Percentiles rank a stretch among this genome's conserved stretches.
These are phyloP conservation scores for Papilio helenus DNA, from an alignment of 1,140 invertebrate genomes.

Conservation along the genomic window DNA sequence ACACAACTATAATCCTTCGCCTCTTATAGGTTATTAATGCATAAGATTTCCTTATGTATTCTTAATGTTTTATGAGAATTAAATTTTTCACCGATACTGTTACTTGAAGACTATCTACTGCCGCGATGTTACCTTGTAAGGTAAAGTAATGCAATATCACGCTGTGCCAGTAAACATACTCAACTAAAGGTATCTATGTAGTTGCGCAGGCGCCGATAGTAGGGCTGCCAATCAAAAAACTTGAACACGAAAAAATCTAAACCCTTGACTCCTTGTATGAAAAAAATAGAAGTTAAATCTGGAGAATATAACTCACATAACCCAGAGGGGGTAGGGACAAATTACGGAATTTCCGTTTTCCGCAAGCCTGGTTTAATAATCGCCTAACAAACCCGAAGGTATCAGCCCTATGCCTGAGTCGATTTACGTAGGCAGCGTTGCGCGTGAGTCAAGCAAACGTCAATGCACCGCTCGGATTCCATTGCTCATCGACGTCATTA, in stretches of 20 bases:
- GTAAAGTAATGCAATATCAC: slow-evolving; percentile 1
- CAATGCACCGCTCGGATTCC: slow-evolving; percentile 3
- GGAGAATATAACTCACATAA: background rate
- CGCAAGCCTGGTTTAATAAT: background rate
- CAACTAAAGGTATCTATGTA: background rate
- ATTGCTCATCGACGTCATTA: slow-evolving; percentile 24
- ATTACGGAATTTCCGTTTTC: background rate
- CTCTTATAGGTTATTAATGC: background rate
- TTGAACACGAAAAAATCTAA: background rate
- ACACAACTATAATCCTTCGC: background rate
- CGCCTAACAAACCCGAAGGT: background rate
- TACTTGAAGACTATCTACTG: background rate
- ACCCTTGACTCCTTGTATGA: too few species aligned
- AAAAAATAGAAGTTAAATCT: too few species aligned
- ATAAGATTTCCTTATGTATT: too few species aligned
- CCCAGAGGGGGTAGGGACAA: background rate
- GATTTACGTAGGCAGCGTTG: slow-evolving; percentile 23
- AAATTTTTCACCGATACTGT: background rate
- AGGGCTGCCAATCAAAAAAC: background rate
- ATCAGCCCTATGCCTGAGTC: background rate
- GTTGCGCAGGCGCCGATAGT: background rate
- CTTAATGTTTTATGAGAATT: background rate
- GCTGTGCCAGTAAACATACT: background rate
- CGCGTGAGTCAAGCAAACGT: slow-evolving; percentile 21
- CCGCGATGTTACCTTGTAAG: background rate